These are phyloP conservation scores for Numida meleagris DNA, from an alignment of 2,113 vertebrate species.

Conservation along the genomic window DNA sequence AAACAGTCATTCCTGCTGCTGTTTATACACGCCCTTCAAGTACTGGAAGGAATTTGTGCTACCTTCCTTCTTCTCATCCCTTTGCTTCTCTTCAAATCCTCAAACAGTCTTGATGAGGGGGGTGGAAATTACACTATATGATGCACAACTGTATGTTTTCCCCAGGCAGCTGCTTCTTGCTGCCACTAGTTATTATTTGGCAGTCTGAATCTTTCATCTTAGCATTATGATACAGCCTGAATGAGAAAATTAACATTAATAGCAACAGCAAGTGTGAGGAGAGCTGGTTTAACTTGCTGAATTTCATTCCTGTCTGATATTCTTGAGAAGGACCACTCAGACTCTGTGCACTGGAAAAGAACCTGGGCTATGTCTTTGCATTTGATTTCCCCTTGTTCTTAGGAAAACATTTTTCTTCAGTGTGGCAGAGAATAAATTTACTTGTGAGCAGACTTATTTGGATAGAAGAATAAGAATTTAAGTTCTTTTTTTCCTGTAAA, in stretches of 20 bases:
- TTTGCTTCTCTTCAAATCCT: not conserved
- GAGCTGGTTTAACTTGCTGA: conserved; percentile 25
- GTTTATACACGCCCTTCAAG: too few relatives aligned
- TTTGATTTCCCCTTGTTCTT: conserved; percentile 24
- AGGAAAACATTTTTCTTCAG: not conserved
- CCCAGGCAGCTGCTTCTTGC: conserved; percentile 3
- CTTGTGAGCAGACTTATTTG: not conserved
- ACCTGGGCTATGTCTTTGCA: not conserved
- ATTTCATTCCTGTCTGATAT: not conserved
- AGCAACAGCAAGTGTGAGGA: conserved; percentile 14
- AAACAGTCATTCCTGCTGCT: too few relatives aligned
- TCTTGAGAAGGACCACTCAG: conserved; percentile 18
- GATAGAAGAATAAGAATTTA: not conserved
- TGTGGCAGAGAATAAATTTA: not conserved
- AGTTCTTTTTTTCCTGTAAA: not conserved
- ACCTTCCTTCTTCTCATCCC: not conserved
- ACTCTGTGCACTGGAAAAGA: not conserved
- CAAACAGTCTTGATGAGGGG: not conserved
- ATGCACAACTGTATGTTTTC: conserved; percentile 33
- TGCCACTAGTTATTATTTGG: conserved; percentile 10
- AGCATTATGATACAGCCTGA: conserved; percentile 41
- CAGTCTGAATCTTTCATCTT: conserved; percentile 62
- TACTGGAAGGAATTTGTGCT: too few relatives aligned
- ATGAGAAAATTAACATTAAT: conserved; percentile 66
- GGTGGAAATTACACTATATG: conserved; percentile 6